Evolutionary conservation across 2,888 invertebrate species (phyloP), one percentile per base, ranked within the genome.

Genomic region (Dryobotodes eremita): DNA sequence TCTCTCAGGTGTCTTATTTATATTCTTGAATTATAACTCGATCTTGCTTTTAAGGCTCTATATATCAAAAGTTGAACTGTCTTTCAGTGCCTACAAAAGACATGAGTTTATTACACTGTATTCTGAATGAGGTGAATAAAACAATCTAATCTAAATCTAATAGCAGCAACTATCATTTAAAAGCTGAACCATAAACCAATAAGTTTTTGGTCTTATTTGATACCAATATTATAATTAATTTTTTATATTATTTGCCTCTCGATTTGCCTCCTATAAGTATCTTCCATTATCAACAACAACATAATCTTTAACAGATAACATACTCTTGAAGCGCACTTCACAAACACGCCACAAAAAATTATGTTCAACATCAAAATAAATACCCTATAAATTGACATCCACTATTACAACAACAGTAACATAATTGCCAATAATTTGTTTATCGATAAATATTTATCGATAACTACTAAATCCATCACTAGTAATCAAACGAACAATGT

Each of bases 401-500:
- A 53, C 36, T 65, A 55, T 64, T 65, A 36, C 36, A 50, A 13
- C 20, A 55, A 65, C 53, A 70, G 57, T 62, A 77, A n/a, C 53
- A 73, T 74, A 68, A 80, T 75, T 76, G n/a, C n/a, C 55, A 15
- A 83, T 79, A 66, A 84, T 75, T 83, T 78, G 80, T 85, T 82
- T 80, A 83, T 80, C 69, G 75, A 79, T 57, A 77, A 71, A 68
- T 80, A 82, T 83, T 77, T 84, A 87, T 88, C 89, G 88, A 86
- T 85, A 90, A 61, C 70, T 55, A 82, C 64, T 82, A 80, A 83
- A 79, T 80, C 79, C 81, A 84, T 89, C 89, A 82, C 90, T 89
- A 89, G 77, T 82, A 85, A 89, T 89, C 88, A 89, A 87, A 88
- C 89, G 88, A 85, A 90, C 88, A 81, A 86, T 88, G 88, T 86